phyloP scores from a whole-genome alignment of 2,888 invertebrate genomes.

The Autographa gamma region DNA sequence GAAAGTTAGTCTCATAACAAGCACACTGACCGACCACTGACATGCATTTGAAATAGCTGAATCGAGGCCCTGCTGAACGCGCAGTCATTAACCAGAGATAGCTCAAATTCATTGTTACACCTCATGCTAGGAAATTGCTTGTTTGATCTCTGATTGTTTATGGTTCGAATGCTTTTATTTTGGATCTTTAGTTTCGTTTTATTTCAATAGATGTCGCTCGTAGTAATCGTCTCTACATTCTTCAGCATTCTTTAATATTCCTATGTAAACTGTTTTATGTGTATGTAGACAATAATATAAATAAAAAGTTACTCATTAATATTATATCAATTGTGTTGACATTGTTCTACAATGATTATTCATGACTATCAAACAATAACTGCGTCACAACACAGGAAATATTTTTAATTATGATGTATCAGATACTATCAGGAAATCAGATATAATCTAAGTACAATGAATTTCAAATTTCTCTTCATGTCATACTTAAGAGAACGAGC shows the following conservation, averaged over 20 bases:
- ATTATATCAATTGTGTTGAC: background rate
- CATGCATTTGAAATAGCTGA: too few species aligned
- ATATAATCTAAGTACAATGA: too few species aligned
- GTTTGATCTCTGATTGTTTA: conserved; percentile 50
- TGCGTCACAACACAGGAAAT: background rate
- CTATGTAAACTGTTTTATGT: background rate
- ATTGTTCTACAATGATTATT: background rate
- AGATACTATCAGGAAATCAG: too few species aligned
- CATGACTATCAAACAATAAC: background rate
- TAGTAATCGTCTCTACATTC: background rate
- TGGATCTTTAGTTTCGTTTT: background rate
- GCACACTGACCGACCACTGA: too few species aligned
- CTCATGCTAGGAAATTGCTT: conserved; percentile 48
- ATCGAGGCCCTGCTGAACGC: conserved; percentile 40
- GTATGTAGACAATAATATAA: background rate
- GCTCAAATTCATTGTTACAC: conserved; percentile 55
- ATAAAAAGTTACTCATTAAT: background rate
- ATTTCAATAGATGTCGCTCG: background rate
- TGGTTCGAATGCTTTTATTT: conserved; percentile 23
- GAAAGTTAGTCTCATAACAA: too few species aligned
- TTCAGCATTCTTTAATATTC: background rate
- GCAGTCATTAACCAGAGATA: conserved; percentile 44
- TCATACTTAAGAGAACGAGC: too few species aligned
- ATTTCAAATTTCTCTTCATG: too few species aligned
- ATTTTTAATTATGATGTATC: background rate